These are phyloP conservation scores for Aplodontia rufa DNA, from an alignment of 2,113 vertebrate genomes.

Conservation along the genomic window DNA sequence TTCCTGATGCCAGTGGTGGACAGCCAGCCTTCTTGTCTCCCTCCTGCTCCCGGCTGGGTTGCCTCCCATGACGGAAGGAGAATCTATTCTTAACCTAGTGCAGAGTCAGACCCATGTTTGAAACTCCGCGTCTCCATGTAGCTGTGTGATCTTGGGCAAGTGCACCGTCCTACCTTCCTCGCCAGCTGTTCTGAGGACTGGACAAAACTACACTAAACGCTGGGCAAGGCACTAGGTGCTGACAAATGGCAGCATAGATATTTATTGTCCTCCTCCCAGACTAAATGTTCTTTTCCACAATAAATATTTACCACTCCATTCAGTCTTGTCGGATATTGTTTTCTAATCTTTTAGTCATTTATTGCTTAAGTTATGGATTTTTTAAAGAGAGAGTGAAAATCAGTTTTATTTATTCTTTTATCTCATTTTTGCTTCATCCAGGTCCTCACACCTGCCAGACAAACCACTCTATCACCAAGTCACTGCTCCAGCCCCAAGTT, in stretches of 20 bases:
- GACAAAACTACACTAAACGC: neutral
- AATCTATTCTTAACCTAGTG: neutral
- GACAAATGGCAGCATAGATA: neutral
- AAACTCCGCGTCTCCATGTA: neutral
- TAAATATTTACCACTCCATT: neutral
- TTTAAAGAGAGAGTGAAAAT: no score
- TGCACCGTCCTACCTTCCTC: no score
- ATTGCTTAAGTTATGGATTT: neutral
- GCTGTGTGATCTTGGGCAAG: neutral
- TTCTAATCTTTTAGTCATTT: neutral
- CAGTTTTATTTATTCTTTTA: no score
- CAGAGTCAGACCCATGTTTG: neutral
- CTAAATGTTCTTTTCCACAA: neutral
- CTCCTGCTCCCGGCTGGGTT: neutral
- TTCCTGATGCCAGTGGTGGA: neutral
- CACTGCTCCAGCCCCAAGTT: no score
- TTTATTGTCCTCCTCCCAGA: neutral
- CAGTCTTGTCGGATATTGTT: neutral
- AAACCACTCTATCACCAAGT: no score
- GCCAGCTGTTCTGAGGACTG: neutral
- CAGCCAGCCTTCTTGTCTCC: neutral
- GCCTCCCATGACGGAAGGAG: neutral
- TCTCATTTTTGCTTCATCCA: no score
- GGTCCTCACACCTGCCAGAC: no score
- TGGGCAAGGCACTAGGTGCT: neutral